Base-by-base conservation (phyloP, 2,113 vertebrate genomes). In the Dipodomys stephensi region DNA sequence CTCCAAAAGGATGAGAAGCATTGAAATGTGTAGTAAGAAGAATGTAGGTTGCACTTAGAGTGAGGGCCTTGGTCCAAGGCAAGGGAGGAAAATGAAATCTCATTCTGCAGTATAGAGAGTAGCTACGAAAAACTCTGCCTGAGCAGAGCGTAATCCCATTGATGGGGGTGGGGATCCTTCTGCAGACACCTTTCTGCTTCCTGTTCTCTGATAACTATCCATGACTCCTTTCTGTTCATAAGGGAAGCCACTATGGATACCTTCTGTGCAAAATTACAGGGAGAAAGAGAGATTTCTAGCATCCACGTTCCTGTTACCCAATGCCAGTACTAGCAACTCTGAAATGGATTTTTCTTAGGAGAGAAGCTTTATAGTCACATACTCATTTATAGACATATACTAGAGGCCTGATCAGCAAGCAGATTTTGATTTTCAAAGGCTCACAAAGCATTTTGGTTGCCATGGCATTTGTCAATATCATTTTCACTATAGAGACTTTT, bases 401-500 rank as follows among this genome's bases (percentile, higher is more conserved):
- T n/a, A 69, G 39, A 94, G 91, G 72, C 62, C 16, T 77, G 49
- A 76, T 69, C 62, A 79, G 83, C 44, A 65, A 77, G 35, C 83
- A 85, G 83, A 90, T 91, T 96, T 90, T 93, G n/a, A 86, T 92
- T 96, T 93, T 92, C 78, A 57, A 72, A 74, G 92, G 82, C 67
- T 7, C 10, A 90, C 71, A 67, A 86, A 88, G 35, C 88, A 60
- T 92, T 92, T 92, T 73, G 69, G 95, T 96, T 96, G 86, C 94
- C 90, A 92, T 92, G 95, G 83, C 25, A 87, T 86, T 94, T 93
- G 76, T 86, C 79, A 92, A 76, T 92, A 96, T 93, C n/a, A 44
- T 88, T 94, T 93, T 92, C 71, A 84, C 57, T 78, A 1, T 44
- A 35, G 27, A 92, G 82, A 10, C 32, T 90, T 69, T 90, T 94